These are phyloP conservation scores for Scytalopus superciliaris DNA, from an alignment of 2,113 vertebrate genomes.

Conservation along the genomic window DNA sequence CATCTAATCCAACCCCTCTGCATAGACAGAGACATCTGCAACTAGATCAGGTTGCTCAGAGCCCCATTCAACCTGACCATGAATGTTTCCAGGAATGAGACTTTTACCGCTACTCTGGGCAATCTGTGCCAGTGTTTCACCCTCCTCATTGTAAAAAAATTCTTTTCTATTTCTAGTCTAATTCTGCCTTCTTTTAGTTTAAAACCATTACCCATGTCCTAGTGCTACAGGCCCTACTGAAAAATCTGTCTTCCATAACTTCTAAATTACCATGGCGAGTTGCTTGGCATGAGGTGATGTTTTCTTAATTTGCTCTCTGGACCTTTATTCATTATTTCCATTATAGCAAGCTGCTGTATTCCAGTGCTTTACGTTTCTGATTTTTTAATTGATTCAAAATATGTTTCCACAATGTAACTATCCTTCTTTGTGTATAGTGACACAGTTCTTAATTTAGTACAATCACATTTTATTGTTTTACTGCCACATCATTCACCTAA, in stretches of 20 bases:
- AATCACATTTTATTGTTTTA: not conserved
- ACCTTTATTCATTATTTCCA: not conserved
- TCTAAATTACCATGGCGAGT: not conserved
- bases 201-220: not conserved
- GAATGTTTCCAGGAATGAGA: not conserved
- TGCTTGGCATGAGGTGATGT: not conserved
- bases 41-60: not conserved
- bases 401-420: not conserved
- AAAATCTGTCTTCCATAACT: not conserved
- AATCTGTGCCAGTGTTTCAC: not conserved
- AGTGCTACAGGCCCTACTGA: not conserved
- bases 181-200: not conserved
- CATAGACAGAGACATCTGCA: not conserved
- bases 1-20: not conserved
- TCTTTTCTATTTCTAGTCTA: not conserved
- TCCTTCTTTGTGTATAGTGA: not conserved
- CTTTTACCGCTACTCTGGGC: not conserved
- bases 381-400: not conserved
- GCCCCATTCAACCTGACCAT: not conserved
- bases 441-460: not conserved
- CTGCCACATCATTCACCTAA: not conserved
- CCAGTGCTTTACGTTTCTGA: not conserved
- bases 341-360: not conserved
- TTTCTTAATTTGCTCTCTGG: not conserved
- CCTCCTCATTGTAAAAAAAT: rapidly evolving